phyloP scores from a whole-genome alignment of 2,888 invertebrate genomes.

The Rhimphoctona megacephalus region DNA sequence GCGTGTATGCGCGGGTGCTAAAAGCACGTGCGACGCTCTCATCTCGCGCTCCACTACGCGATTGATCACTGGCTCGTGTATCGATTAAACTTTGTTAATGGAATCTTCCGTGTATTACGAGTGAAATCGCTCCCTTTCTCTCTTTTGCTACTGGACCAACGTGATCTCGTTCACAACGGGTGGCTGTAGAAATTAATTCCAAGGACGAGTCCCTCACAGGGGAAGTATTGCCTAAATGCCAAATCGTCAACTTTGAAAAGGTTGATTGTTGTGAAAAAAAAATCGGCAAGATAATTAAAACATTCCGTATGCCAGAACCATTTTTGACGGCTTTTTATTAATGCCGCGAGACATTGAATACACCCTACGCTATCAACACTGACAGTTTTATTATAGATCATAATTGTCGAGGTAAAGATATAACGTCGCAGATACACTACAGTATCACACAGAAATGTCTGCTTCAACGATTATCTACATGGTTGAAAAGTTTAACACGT shows the following conservation, averaged over 20 bases:
- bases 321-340: background rate
- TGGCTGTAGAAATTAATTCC: slow-evolving; percentile 14
- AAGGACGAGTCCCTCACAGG: background rate
- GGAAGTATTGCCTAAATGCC: background rate
- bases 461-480: too few species aligned
- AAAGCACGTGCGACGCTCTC: slow-evolving; percentile 27
- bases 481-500: too few species aligned
- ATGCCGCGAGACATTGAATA: background rate
- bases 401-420: background rate
- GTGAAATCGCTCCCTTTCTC: background rate
- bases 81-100: slow-evolving; percentile 65
- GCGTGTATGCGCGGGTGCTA: slow-evolving; percentile 14
- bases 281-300: background rate
- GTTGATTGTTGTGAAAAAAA: background rate
- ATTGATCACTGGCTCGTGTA: slow-evolving; percentile 64
- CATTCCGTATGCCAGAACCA: background rate
- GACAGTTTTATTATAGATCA: background rate
- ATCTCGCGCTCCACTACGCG: slow-evolving; percentile 53
- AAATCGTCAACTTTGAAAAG: background rate
- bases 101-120: slow-evolving; percentile 47
- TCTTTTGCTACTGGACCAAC: background rate
- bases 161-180: slow-evolving; percentile 38
- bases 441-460: too few species aligned
- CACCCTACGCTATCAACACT: background rate
- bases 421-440: too few species aligned